Base-by-base conservation (phyloP, 2,888 invertebrate genomes). In the Microchrysa polita region DNA sequence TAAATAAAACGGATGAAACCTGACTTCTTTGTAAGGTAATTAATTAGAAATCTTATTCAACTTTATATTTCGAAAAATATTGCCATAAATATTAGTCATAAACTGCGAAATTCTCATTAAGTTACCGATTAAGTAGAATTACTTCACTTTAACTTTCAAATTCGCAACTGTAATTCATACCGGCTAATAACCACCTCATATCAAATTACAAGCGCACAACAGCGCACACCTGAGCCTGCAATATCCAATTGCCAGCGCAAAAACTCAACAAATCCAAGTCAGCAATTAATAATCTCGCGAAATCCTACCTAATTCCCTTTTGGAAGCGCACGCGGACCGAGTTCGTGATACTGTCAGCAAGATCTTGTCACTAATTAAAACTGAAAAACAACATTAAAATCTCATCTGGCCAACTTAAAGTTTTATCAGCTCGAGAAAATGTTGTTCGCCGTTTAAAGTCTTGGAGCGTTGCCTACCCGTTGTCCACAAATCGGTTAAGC, bases 361-460 rank as follows among this genome's bases (percentile, higher is more conserved):
- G 27, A 57, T 42, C 59, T 42, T 61, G 44, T 60, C 34, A 44
- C 67, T 75, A 75, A 75, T 75, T 75, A 75, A 75, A 73, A 75
- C 61, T 73, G 53, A 23, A 69, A 69, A 40, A 57, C 73, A 69
- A 71, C 67, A 73, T 75, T 69, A 75, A 69, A 75, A 75, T 60
- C 75, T 72, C 57, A 57, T 65, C 73, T 57, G 61, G 40, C 55
- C 67, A 53, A 72, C n/a, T 60, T 67, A 67, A 74, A 73, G 57
- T 74, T 74, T 73, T 55, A 55, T 34, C 55, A 23, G 14, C n/a
- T 27, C 1, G 61, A 61, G 18, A 61, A 40, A n/a, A 12, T 5
- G n/a, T 61, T 16, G 18, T 10, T 18, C n/a, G 12, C 16, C 52
- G n/a, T n/a, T 52, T n/a, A 5, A 16, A 0, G 52, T n/a, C 1